Evolutionary conservation across 2,113 vertebrate species (phyloP).

Genomic region (Tylochromis polylepis): DNA sequence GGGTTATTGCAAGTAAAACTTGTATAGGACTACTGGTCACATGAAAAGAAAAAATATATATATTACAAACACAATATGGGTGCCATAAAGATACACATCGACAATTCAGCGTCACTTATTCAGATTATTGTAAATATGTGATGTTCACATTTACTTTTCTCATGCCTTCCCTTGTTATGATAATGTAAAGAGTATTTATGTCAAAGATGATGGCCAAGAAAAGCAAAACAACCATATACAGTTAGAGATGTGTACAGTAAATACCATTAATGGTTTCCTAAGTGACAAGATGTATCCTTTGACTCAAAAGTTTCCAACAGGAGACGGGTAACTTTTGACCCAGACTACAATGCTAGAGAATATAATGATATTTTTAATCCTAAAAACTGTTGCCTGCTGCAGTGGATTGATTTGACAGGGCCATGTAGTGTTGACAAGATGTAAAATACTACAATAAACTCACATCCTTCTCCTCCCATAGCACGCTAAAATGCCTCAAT

Average conservation of each 20-base stretch:
- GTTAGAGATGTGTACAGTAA: constrained; percentile 1
- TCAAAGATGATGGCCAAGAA: constrained; percentile 28
- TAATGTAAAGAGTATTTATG: constrained; percentile 56
- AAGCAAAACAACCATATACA: constrained; percentile 18
- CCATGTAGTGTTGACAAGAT: constrained; percentile 42
- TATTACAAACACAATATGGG: constrained; percentile 35
- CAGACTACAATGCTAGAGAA: not conserved
- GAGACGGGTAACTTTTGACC: not conserved
- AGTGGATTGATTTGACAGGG: constrained; percentile 16
- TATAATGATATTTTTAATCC: not conserved
- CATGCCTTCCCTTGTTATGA: constrained; percentile 17
- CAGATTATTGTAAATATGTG: constrained; percentile 55
- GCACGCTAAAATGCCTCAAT: constrained; percentile 43
- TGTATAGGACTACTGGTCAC: constrained; percentile 20
- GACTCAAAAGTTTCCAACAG: not conserved
- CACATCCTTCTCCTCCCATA: not conserved
- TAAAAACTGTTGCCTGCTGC: not conserved
- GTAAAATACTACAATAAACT: constrained; percentile 34
- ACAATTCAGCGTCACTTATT: not conserved
- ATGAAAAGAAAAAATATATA: constrained; percentile 24
- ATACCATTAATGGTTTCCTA: not conserved
- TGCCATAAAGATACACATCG: constrained; percentile 23
- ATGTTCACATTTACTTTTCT: constrained; percentile 46
- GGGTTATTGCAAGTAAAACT: not conserved
- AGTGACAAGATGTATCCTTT: not conserved